Evolutionary conservation across 2,113 vertebrate species (phyloP).

Genomic region (Himantopus leucocephalus): DNA sequence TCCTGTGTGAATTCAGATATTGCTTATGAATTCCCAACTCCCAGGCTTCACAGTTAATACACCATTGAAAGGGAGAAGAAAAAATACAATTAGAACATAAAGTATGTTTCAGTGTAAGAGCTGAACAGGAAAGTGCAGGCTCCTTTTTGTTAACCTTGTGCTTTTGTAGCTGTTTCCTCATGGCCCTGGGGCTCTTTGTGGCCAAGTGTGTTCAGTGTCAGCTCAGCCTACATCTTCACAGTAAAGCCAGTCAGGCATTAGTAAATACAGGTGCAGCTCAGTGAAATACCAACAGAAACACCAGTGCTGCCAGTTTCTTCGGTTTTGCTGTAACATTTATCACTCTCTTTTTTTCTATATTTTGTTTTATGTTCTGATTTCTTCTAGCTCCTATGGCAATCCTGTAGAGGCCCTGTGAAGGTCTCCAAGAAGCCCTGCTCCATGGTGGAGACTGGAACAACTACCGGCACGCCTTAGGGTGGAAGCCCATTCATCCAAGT

Average conservation of each 20-base stretch:
- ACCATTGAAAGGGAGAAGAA: not conserved
- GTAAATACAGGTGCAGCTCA: not conserved
- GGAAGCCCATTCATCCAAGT: not conserved
- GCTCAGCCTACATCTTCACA: not conserved
- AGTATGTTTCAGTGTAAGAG: not conserved
- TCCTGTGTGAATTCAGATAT: not conserved
- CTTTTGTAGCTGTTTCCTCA: not conserved
- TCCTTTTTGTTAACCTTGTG: not conserved
- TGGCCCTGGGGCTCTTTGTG: not conserved
- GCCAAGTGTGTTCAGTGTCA: not conserved
- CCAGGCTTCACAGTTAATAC: not conserved
- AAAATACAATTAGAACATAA: not conserved
- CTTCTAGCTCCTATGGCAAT: not conserved
- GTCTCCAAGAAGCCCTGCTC: not conserved
- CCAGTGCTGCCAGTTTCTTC: not conserved
- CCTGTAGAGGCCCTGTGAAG: no score
- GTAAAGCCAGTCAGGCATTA: not conserved
- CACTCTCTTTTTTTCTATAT: not conserved
- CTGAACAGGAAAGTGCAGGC: not conserved
- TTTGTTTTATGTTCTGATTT: not conserved
- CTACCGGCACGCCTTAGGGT: rapidly evolving
- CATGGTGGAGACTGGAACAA: not conserved
- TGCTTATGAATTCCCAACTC: not conserved
- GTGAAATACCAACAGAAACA: not conserved
- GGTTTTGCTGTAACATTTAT: not conserved